A percentile compares a stretch with the other conserved stretches of the same genome.
These are phyloP conservation scores for Machimus rusticus DNA, from an alignment of 2,888 invertebrate species.

Conservation along the genomic window DNA sequence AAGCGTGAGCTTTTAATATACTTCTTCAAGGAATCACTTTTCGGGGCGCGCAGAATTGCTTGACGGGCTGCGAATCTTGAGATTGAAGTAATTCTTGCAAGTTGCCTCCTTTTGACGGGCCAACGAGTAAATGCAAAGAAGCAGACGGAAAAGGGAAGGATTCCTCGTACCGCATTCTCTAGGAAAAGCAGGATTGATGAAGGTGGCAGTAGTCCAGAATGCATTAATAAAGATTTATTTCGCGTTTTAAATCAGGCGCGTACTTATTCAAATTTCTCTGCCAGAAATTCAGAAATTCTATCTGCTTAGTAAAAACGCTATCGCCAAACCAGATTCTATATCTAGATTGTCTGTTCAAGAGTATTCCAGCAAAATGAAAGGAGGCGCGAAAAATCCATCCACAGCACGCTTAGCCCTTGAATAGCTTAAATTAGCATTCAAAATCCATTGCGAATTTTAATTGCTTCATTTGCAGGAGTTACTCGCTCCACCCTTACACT, in stretches of 20 bases:
- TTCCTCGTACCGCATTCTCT: background rate
- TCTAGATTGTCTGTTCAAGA: background rate
- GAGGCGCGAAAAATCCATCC: background rate
- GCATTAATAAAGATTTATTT: background rate
- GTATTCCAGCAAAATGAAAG: background rate
- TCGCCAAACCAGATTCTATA: background rate
- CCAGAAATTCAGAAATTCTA: background rate
- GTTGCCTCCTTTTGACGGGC: background rate
- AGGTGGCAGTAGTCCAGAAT: background rate
- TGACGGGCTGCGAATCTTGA: background rate
- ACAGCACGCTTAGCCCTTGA: background rate
- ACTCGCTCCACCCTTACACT: background rate
- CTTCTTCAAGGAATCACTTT: background rate
- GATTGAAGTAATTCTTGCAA: background rate
- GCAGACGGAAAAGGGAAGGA: background rate
- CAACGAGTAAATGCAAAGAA: background rate
- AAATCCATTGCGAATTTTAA: background rate
- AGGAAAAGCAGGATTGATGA: background rate
- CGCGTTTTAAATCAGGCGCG: background rate
- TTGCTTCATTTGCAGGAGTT: background rate
- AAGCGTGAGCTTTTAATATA: slow-evolving; percentile 12
- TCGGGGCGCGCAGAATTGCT: background rate
- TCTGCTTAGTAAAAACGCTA: background rate
- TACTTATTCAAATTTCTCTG: background rate
- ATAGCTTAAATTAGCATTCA: background rate